phyloP scores from a whole-genome alignment of 2,113 vertebrate species.

The Passer domesticus region DNA sequence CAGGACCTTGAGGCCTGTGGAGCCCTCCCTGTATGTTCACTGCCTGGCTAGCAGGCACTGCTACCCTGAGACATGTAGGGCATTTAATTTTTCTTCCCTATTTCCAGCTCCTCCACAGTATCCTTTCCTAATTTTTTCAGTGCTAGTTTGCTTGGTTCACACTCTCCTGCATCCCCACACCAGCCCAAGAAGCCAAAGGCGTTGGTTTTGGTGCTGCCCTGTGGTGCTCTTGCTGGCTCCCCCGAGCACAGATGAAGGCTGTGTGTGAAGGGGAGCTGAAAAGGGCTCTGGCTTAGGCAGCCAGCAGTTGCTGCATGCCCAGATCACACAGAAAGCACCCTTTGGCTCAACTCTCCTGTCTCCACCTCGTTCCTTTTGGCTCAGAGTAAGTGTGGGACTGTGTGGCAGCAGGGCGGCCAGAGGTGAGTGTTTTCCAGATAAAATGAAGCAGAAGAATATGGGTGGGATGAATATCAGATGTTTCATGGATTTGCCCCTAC shows the following conservation, averaged over 20 bases:
- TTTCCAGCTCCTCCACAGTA: not conserved
- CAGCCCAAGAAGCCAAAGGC: not conserved
- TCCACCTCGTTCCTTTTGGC: not conserved
- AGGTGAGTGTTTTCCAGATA: not conserved
- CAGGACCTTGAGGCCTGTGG: not conserved
- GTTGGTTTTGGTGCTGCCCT: not conserved
- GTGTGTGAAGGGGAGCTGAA: not conserved
- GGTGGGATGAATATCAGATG: not conserved
- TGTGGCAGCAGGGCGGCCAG: not conserved
- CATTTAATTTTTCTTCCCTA: not conserved
- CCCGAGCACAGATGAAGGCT: not conserved
- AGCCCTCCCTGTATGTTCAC: accelerated
- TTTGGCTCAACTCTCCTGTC: not conserved
- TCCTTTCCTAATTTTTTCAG: not conserved
- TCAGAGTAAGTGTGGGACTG: not conserved
- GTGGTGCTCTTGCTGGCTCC: not conserved
- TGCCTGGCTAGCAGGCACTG: too few species aligned
- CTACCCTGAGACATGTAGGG: accelerated
- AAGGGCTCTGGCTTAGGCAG: not conserved
- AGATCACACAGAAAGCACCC: not conserved
- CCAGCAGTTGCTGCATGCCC: not conserved
- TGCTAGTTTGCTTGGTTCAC: not conserved
- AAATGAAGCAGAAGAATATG: not conserved
- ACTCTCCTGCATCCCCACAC: accelerated
- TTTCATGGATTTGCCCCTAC: not conserved